phyloP scores from a whole-genome alignment of 2,113 vertebrate species.

The Plotosus lineatus region DNA sequence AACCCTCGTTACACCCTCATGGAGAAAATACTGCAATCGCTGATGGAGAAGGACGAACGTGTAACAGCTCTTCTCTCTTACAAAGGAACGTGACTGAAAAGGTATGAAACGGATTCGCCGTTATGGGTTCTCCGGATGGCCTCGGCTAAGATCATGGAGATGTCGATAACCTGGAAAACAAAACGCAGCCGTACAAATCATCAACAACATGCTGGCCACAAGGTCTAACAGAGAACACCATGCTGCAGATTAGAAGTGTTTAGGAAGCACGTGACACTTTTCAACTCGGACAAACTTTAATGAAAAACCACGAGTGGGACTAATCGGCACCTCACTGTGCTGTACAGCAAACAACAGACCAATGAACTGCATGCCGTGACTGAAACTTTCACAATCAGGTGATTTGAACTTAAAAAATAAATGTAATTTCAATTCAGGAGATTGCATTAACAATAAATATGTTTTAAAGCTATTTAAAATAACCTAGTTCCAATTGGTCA shows the following conservation, averaged over 20 bases:
- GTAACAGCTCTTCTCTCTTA: conserved; percentile 64
- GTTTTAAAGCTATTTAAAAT: no score
- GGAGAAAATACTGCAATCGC: background rate
- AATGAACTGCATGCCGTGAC: no score
- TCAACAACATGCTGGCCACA: background rate
- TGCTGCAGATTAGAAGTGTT: background rate
- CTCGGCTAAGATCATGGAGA: conserved; percentile 98
- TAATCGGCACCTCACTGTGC: background rate
- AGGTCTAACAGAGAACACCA: background rate
- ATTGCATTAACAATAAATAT: no score
- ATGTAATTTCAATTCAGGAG: no score
- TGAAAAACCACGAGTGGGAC: background rate
- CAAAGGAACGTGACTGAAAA: conserved; percentile 98
- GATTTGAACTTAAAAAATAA: no score
- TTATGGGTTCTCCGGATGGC: conserved; percentile 98
- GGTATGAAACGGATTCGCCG: conserved; percentile 97
- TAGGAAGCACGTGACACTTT: background rate
- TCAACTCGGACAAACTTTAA: background rate
- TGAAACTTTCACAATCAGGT: no score
- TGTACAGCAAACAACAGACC: background rate
- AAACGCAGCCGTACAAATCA: background rate
- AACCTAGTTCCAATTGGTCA: no score
- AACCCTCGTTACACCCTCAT: background rate
- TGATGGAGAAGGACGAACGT: background rate
- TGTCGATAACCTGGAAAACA: conserved; percentile 88